Base-by-base conservation (phyloP, 30 jellyfish, hydroid and myxozoan species). In the Cassiopea xamachana region DNA sequence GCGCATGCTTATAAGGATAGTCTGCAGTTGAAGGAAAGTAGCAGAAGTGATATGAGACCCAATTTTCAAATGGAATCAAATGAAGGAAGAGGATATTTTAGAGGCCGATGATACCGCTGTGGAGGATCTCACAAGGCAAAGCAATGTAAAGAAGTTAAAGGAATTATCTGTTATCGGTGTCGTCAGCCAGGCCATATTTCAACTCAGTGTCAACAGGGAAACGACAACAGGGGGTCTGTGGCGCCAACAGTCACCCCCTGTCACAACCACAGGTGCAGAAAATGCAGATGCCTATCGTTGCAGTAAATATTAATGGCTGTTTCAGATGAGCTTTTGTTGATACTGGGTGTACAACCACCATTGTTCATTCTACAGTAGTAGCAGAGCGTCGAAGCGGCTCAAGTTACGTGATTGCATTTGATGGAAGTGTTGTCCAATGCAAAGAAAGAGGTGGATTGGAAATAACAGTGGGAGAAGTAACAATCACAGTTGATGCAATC, bases 131-230 rank as follows among this genome's bases (percentile, higher is more conserved):
- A 67, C 19, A 67, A 0, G 76, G 76, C 76, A 67, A 67, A 19
- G 76, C 46, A 67, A 0, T 67, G 76, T 19, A 67, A 0, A 19
- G 76, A 67, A 19, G 46, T 67, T 14, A 14, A 16, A 67, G 46
- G 76, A 67, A 67, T 67, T 15, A 67, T 67, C 46, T 67, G 76
- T 67, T 67, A 67, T 67, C 14, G 76, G 76, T 67, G 76, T 67
- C 76, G 76, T 67, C 76, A 67, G 76, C 76, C 76, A 14, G 76
- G 76, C 7, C 76, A 67, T 67, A 67, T 67, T 67, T 67, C 76
- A 67, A 15, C 46, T 67, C 76, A 67, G 76, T 67, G 76, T 67
- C 76, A 67, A 14, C 76, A 67, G 76, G 76, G 76, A 67, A 67
- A 67, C 76, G 76, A 67, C 76, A 67, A 15, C 76, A 67, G 76